These are phyloP conservation scores for Pan troglodytes DNA, from an alignment of 2,113 vertebrate species.

Conservation along the genomic window NHGRI_mPanTro3-v2.1_pri NC_072410.2:18752501-18753000, in stretches of 20 bases:
- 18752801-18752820: background rate
- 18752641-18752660: background rate
- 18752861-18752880: background rate
- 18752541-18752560: background rate
- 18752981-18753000: background rate
- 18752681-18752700: background rate
- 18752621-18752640: background rate
- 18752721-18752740: background rate
- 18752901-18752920: background rate
- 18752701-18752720: background rate
- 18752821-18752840: background rate
- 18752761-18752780: background rate
- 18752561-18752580: background rate
- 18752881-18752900: background rate
- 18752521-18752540: background rate
- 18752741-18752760: background rate
- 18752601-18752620: background rate
- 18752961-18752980: background rate
- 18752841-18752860: background rate
- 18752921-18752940: background rate
- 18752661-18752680: background rate
- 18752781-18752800: background rate
- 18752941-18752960: background rate
- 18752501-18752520: background rate
- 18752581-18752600: background rate